Conservation (phyloP, 2,797 vertebrate species). For the Glossophaga mutica region DNA sequence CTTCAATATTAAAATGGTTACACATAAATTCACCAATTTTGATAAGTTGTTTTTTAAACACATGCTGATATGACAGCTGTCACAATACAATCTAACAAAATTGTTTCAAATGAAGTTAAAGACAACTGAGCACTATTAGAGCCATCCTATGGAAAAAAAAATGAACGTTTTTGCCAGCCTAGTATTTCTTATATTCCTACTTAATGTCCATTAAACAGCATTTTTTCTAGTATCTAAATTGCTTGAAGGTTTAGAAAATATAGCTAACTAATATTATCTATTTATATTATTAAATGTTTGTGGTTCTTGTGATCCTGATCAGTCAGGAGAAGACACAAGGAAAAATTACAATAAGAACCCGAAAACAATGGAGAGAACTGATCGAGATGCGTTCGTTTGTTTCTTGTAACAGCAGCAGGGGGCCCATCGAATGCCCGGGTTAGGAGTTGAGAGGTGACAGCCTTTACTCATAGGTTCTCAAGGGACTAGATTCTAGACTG, state of each 20-base stretch:
- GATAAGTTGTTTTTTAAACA: neutral
- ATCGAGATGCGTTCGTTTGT: neutral
- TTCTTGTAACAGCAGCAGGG: neutral
- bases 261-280: neutral
- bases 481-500: neutral
- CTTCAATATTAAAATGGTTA: neutral
- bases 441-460: neutral
- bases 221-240: neutral
- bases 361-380: neutral
- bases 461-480: neutral
- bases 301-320: neutral
- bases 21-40: neutral
- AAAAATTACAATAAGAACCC: neutral
- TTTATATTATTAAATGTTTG: neutral
- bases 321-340: neutral
- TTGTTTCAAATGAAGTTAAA: neutral
- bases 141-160: neutral
- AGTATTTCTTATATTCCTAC: neutral
- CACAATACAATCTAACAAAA: neutral
- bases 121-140: neutral
- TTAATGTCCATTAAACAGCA: neutral
- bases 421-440: neutral
- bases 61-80: neutral
- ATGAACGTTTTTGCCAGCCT: neutral
- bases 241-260: neutral